phyloP scores from a whole-genome alignment of 2,797 vertebrate species.

The Anguilla anguilla region DNA sequence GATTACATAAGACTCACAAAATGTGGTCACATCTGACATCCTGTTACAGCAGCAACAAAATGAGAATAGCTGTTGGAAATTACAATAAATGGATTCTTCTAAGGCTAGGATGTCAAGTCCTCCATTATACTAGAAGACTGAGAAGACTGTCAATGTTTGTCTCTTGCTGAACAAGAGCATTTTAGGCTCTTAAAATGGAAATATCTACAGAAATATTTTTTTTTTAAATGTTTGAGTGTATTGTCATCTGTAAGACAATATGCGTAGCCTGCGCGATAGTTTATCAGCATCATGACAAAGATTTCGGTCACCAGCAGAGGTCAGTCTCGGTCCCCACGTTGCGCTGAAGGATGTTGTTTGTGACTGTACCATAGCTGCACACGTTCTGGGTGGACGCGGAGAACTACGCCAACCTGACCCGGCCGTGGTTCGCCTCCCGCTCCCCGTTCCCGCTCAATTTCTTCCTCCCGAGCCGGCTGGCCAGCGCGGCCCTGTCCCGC shows the following conservation, averaged over 20 bases:
- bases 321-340: not conserved
- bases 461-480: slow-evolving; percentile 83
- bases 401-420: slow-evolving; percentile 90
- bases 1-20: not conserved
- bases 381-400: slow-evolving; percentile 98
- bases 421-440: slow-evolving; percentile 94
- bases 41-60: too few relatives aligned
- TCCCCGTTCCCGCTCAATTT: slow-evolving; percentile 91
- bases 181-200: not conserved
- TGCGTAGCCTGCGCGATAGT: not conserved
- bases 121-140: not conserved
- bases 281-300: not conserved
- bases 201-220: not conserved
- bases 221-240: not conserved
- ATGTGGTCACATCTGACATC: not conserved
- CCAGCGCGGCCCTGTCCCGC: slow-evolving; percentile 82
- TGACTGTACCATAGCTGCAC: slow-evolving; percentile 77
- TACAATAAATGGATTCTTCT: not conserved
- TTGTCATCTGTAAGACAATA: not conserved
- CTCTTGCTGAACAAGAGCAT: not conserved
- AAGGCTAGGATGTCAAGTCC: not conserved
- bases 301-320: not conserved
- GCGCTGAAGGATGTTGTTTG: not conserved
- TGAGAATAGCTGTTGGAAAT: not conserved
- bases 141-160: not conserved